A percentile compares a stretch with the other conserved stretches of the same genome.
Evolutionary conservation across 2,888 invertebrate species (phyloP).

Genomic region (Ashinkailepas kermadecensis): DNA sequence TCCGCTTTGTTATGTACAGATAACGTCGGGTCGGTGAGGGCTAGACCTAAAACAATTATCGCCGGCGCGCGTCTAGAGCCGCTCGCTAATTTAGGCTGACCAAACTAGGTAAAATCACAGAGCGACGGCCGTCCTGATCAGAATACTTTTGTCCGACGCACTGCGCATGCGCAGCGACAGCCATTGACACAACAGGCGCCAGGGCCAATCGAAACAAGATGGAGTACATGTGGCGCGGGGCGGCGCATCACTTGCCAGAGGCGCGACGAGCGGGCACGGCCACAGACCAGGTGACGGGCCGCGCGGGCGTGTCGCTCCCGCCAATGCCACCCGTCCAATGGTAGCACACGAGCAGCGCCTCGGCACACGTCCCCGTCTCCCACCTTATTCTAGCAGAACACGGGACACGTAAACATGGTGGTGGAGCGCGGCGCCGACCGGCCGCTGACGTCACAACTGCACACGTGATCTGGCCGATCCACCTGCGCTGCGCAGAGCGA

Average conservation of each 20-base stretch:
- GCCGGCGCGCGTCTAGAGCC: background rate
- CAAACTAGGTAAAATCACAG: constrained; percentile 20
- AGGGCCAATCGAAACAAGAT: no score
- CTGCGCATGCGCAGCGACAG: no score
- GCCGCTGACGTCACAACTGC: background rate
- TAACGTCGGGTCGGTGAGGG: constrained; percentile 2
- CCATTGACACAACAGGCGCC: no score
- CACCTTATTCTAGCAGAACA: background rate
- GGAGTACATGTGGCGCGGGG: background rate
- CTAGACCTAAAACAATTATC: constrained; percentile 12
- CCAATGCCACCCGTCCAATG: no score
- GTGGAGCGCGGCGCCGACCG: background rate
- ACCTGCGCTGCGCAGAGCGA: no score
- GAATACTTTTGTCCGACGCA: background rate
- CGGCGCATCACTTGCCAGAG: background rate
- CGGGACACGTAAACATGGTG: background rate
- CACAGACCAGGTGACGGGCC: background rate
- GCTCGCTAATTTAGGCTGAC: constrained; percentile 4
- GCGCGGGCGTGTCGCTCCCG: background rate
- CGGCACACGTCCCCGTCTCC: background rate
- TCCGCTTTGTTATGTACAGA: constrained; percentile 18
- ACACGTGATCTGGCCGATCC: no score
- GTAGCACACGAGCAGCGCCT: background rate
- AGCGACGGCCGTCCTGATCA: background rate
- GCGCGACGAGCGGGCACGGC: background rate